Conservation (phyloP, 2,888 invertebrate genomes). For the Creontiades dilutus region DNA sequence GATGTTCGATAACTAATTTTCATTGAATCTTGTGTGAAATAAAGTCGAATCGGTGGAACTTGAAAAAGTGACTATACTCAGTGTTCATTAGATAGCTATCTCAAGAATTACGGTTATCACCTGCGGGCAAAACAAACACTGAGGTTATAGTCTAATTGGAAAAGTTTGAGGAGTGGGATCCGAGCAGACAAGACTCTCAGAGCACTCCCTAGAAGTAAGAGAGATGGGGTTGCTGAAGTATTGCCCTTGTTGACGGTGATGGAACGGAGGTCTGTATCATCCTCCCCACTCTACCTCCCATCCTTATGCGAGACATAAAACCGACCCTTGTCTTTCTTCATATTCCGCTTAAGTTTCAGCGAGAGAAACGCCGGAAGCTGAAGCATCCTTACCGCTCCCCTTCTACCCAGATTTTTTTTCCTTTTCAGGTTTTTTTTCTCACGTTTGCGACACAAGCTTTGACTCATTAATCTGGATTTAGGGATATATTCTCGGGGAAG, state of each 20-base stretch:
- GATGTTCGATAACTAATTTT: too few species aligned
- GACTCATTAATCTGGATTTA: conserved; percentile 64
- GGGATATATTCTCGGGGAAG: conserved; percentile 1
- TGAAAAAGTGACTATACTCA: too few species aligned
- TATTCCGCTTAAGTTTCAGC: conserved; percentile 35
- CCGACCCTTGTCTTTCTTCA: conserved; percentile 27
- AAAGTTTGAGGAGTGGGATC: conserved; percentile 11
- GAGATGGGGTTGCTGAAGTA: conserved; percentile 39
- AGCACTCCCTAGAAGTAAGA: not conserved
- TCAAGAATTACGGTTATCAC: not conserved
- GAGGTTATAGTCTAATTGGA: conserved; percentile 27
- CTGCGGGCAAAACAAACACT: not conserved
- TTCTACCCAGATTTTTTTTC: not conserved
- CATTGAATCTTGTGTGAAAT: too few species aligned
- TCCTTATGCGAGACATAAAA: not conserved
- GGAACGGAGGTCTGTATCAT: conserved; percentile 6
- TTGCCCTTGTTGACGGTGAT: conserved; percentile 24
- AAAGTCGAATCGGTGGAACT: too few species aligned
- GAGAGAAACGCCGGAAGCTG: conserved; percentile 35
- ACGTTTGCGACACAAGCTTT: conserved; percentile 24
- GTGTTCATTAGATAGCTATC: too few species aligned
- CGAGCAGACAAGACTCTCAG: conserved; percentile 1
- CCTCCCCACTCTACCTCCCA: not conserved
- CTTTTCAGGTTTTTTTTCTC: not conserved
- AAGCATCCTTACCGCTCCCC: not conserved